Evolutionary conservation across 2,888 invertebrate species (phyloP), one percentile per base, ranked within the genome.

Genomic region (Bursaphelenchus okinawaensis): DNA sequence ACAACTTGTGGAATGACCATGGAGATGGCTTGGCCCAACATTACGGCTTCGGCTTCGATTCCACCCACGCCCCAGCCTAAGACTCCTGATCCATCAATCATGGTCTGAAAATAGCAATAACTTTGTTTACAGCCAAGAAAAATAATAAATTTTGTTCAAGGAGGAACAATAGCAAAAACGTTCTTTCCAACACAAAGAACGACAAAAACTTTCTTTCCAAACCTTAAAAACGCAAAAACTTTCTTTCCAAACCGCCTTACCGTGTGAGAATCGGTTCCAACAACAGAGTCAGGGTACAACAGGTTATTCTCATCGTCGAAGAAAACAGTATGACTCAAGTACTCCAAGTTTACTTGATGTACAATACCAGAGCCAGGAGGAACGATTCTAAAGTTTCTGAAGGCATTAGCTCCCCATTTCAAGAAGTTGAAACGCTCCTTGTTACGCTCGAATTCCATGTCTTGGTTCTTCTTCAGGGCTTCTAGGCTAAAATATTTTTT

Each of bases 281-380:
- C 95, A 69, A 93, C 89, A 9, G 90, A 91, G 84, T 94, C 93
- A 0, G 93, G 93, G 81, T 91, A 89, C 0, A 93, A 85, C 0
- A 89, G 77, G 12, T 8, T 16, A 29, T 58, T 52, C 24, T 26
- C 0, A 9, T 67, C 69, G 50, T 70, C 63, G 16, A 27, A 27
- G 29, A 50, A 65, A 29, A 63, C 67, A 9, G 55, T 51, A 23
- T 58, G 58, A 12, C 77, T 75, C 57, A 81, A 79, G 83, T 95
- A 95, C 31, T 80, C 80, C 82, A 98, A 86, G 85, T 98, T 98
- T 0, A 98, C 94, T 87, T 98, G 96, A 85, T 96, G 96, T 0
- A 95, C 93, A 69, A 98, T 98, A 6, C 96, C 96, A 57, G 93
- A 93, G 0, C 96, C 96, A 0, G 96, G 96, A 0, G 96, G 96